Evolutionary conservation across 2,797 vertebrate species (phyloP), one percentile per base, ranked within the genome.

Genomic region (Chaunax sp.): DNA sequence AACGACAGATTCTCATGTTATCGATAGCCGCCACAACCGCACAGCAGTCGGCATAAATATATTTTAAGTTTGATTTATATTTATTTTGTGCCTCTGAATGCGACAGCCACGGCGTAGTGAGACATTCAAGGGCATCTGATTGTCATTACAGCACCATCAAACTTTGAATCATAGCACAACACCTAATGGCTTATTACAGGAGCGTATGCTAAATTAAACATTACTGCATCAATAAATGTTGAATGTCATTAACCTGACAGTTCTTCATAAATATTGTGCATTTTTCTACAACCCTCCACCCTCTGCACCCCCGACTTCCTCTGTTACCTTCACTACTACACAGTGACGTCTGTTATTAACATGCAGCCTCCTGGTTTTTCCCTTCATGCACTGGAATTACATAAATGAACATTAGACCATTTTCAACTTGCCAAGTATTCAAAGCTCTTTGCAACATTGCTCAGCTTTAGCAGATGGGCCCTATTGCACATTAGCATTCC

Each of bases 161-260:
- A 85, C 68, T 76, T 76, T 88, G 86, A 90, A 89, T 87, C 89
- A 88, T 81, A 79, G 84, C 83, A 88, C 84, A 87, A 84, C 82
- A 86, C 63, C 85, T 91, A 92, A 92, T 89, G 84, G 90, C 84
- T 92, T 92, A 85, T 92, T 88, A 86, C 80, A 84, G 77, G 59
- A 85, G 81, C 70, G 83, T 89, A 90, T 87, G 88, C 83, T 91
- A 90, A 93, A 93, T 92, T 91, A 92, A 93, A 91, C 90, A 94
- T 90, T 88, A 90, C 81, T 78, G 82, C 89, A 72, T 88, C 87
- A 78, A 91, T 94, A 89, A 92, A 89, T 91, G 90, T 87, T 92
- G 85, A 88, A 89, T 89, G 87, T 87, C 83, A 92, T 93, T 89
- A 91, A 92, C 86, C 87, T 93, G 89, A 88, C 87, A 90, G 82